These are phyloP conservation scores for Nyctibius grandis DNA, from an alignment of 2,797 vertebrate species.

Conservation along the genomic window DNA sequence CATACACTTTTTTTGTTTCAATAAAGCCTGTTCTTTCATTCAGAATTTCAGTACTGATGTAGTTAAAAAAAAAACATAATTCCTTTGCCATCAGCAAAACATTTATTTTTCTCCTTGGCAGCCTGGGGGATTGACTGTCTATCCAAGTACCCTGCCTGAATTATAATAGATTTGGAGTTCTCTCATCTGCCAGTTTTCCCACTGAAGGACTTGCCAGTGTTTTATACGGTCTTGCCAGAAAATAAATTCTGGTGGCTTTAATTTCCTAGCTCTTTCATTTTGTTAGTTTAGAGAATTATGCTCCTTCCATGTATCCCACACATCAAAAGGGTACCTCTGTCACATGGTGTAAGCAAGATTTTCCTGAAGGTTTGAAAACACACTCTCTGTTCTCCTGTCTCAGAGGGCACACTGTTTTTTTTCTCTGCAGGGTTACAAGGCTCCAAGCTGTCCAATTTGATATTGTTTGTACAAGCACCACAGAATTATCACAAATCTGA, in stretches of 20 bases:
- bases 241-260: not conserved
- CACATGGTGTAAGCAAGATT: not conserved
- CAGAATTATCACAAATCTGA: not conserved
- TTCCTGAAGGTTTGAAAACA: not conserved
- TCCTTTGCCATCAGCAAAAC: not conserved
- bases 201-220: not conserved
- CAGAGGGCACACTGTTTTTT: not conserved
- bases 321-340: not conserved
- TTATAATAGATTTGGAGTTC: not conserved
- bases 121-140: not conserved
- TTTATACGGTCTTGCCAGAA: not conserved
- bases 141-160: not conserved
- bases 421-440: not conserved
- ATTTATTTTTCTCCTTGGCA: not conserved
- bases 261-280: not conserved
- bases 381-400: not conserved
- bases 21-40: not conserved
- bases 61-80: not conserved
- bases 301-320: not conserved
- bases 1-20: not conserved
- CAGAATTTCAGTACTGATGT: not conserved
- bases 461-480: not conserved
- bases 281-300: not conserved
- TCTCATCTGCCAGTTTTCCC: not conserved
- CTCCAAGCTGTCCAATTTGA: not conserved